phyloP scores from a whole-genome alignment of 2,113 vertebrate genomes.

The Takifugu bimaculatus region DNA sequence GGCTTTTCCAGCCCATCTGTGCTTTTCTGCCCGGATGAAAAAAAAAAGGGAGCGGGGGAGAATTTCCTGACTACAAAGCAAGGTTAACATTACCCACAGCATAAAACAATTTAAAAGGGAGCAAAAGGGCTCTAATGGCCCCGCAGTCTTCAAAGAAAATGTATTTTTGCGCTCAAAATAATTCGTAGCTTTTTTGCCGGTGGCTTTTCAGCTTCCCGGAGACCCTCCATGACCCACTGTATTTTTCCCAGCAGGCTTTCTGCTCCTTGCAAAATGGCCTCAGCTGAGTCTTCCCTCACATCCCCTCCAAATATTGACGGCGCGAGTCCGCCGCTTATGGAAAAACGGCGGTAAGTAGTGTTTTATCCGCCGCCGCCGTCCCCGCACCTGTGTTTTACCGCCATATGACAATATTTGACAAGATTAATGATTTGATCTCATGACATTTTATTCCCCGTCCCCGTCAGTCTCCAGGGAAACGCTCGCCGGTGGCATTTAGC shows the following conservation, averaged over 20 bases:
- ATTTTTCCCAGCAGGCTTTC: slow-evolving; percentile 81
- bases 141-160: slow-evolving; percentile 80
- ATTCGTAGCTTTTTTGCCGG: slow-evolving; percentile 79
- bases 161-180: slow-evolving; percentile 80
- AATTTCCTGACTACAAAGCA: slow-evolving; percentile 78
- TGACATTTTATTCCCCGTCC: slow-evolving; percentile 71
- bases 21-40: slow-evolving; percentile 65
- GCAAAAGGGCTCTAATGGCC: slow-evolving; percentile 78
- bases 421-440: slow-evolving; percentile 69
- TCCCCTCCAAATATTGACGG: slow-evolving; percentile 77
- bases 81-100: slow-evolving; percentile 79
- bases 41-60: slow-evolving; percentile 64
- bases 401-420: slow-evolving; percentile 69
- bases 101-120: slow-evolving; percentile 81
- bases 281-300: slow-evolving; percentile 49
- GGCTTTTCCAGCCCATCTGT: slow-evolving; percentile 57
- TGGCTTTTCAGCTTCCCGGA: slow-evolving; percentile 78
- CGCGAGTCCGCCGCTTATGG: slow-evolving; percentile 72
- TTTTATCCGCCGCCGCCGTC: slow-evolving; percentile 73
- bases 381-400: slow-evolving; percentile 70
- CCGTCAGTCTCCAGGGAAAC: slow-evolving; percentile 53
- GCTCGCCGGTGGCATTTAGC: slow-evolving; percentile 70
- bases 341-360: slow-evolving; percentile 74
- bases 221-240: slow-evolving; percentile 78
- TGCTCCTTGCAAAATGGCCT: slow-evolving; percentile 74